Conservation (phyloP, 2,113 vertebrate species). For the Piaya cayana region DNA sequence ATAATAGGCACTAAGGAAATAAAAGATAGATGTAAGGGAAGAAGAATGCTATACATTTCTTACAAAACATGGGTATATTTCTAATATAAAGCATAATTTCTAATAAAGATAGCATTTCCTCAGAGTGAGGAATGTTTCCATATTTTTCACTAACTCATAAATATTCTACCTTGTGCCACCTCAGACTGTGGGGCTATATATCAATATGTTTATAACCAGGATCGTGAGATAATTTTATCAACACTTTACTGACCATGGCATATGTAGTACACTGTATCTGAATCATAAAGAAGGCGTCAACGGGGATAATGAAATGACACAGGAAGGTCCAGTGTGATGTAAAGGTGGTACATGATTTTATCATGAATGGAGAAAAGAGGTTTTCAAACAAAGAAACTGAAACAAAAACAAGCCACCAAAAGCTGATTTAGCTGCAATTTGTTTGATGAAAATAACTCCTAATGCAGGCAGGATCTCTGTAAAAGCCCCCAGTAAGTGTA, state of each 20-base stretch:
- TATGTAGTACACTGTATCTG: not conserved
- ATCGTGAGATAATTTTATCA: not conserved
- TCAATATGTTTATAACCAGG: not conserved
- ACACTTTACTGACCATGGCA: not conserved
- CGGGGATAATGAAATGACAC: not conserved
- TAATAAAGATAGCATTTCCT: not conserved
- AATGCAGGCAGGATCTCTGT: not conserved
- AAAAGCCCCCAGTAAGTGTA: not conserved
- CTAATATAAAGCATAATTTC: not conserved
- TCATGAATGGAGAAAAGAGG: not conserved
- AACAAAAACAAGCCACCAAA: not conserved
- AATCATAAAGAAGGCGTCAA: not conserved
- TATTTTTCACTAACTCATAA: not conserved
- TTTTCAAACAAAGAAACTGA: not conserved
- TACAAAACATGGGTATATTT: not conserved
- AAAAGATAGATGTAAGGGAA: not conserved
- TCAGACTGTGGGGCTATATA: not conserved
- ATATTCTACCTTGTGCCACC: not conserved
- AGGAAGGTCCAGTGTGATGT: not conserved
- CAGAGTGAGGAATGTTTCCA: not conserved
- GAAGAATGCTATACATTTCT: not conserved
- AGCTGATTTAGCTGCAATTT: not conserved
- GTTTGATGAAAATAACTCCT: not conserved
- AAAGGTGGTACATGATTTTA: not conserved
- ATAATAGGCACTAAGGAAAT: conserved; percentile 80